These are phyloP conservation scores for Syngnathoides biaculeatus DNA, from an alignment of 2,113 vertebrate species.

Conservation along the genomic window DNA sequence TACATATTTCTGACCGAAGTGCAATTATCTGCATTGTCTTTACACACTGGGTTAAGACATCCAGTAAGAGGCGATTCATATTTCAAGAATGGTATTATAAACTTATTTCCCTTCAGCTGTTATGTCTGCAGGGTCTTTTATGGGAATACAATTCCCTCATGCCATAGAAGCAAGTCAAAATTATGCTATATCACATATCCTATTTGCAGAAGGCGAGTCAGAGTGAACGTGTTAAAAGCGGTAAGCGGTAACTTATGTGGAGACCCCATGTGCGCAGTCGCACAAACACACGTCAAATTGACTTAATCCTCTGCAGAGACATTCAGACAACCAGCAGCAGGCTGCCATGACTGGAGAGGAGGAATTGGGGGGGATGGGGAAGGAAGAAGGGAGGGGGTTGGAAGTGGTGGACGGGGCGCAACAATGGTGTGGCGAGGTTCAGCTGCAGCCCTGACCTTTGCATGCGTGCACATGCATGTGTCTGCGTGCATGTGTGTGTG, in stretches of 20 bases:
- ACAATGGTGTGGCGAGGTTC: conserved; percentile 38
- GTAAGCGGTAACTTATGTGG: not conserved
- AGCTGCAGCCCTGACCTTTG: conserved; percentile 47
- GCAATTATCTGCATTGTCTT: not conserved
- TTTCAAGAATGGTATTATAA: not conserved
- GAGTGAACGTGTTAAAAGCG: not conserved
- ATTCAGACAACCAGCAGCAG: conserved; percentile 28
- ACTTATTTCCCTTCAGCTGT: not conserved
- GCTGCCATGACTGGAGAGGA: conserved; percentile 19
- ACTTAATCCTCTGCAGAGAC: conserved; percentile 37
- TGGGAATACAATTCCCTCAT: not conserved
- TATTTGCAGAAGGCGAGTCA: not conserved
- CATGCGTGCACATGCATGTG: conserved; percentile 11
- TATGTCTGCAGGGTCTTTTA: not conserved
- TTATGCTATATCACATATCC: not conserved
- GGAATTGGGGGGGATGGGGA: conserved; percentile 1
- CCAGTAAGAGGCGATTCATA: not conserved
- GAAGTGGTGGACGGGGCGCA: not conserved
- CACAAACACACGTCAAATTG: conserved; percentile 9
- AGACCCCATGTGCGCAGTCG: not conserved
- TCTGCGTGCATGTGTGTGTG: conserved; percentile 20
- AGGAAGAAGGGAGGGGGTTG: not conserved
- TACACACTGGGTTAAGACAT: not conserved
- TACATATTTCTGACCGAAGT: not conserved
- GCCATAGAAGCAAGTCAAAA: not conserved